Evolutionary conservation across 1,140 invertebrate genomes (phyloP), one percentile per base, ranked within the genome.

Genomic region (Hypothenemus hampei): DNA sequence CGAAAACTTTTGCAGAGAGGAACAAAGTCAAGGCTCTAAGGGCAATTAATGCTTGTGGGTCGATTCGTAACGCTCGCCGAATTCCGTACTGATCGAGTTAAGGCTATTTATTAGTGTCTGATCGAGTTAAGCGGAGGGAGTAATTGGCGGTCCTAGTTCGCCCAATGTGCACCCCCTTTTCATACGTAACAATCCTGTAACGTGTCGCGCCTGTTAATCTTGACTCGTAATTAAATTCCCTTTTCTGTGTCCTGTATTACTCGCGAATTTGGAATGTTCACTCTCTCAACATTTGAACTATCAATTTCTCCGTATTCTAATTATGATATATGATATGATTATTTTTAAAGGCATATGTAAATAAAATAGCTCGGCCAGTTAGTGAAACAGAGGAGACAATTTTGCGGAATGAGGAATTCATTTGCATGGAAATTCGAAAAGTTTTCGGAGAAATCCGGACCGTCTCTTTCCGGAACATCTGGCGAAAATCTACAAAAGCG

Each of bases 381-480:
- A n/a, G n/a, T n/a, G n/a, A 13, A 18, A 16, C 43, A n/a, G 7
- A 15, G 29, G 19, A 45, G 43, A 45, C 43, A 45, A 45, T 45
- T 35, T 23, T 13, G 43, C 41, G 52, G 50, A 51, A 40, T 41
- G 53, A 58, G 61, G 60, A 63, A 62, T 61, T 57, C 52, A 66
- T 66, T 66, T 65, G 61, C 65, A 65, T 66, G 55, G 54, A 61
- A 66, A 64, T 43, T 62, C 55, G 43, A 43, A 62, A 63, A 63
- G 54, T 63, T 65, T 65, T 43, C 51, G 57, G 57, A 57, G 60
- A 62, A 59, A 65, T 56, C 63, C 55, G 51, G 44, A 57, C 45
- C 20, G 16, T n/a, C n/a, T n/a, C n/a, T n/a, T n/a, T n/a, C 54
- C 40, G 18, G 49, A 57, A 50, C 63, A 62, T 51, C 63, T 59